A percentile compares a stretch with the other conserved stretches of the same genome.
Evolutionary conservation across 2,888 invertebrate species (phyloP).

Genomic region (Oligia latruncula): DNA sequence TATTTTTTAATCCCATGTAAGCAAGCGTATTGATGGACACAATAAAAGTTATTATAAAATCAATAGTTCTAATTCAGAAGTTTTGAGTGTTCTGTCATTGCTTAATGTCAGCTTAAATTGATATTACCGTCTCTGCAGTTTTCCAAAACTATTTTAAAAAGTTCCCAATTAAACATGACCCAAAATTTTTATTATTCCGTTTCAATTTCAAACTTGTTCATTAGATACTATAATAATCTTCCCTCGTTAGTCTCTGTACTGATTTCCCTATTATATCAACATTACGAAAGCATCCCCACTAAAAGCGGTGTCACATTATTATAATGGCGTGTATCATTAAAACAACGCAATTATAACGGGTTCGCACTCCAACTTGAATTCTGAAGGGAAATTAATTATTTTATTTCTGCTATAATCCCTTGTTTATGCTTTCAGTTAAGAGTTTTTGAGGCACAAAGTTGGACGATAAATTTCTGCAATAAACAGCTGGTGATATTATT

Average conservation of each 20-base stretch:
- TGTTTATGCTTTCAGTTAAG: constrained; percentile 86
- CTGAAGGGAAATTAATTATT: constrained; percentile 78
- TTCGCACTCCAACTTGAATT: constrained; percentile 55
- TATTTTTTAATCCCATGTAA: not conserved
- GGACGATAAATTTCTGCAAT: constrained; percentile 85
- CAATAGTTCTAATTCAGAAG: not conserved
- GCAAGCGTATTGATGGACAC: not conserved
- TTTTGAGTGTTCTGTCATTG: not conserved
- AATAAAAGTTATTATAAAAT: not conserved
- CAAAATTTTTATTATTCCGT: not conserved
- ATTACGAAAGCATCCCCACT: constrained; percentile 10
- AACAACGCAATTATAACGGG: constrained; percentile 52
- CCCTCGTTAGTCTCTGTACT: not conserved
- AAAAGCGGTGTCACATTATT: constrained; percentile 36
- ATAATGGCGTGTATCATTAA: constrained; percentile 48
- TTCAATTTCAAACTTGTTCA: not conserved
- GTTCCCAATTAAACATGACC: not conserved
- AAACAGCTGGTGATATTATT: constrained; percentile 87
- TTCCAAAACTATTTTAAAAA: not conserved
- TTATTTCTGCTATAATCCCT: constrained; percentile 81
- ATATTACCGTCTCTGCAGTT: not conserved
- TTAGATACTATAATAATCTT: not conserved
- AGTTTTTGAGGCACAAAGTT: constrained; percentile 85
- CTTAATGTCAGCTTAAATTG: not conserved
- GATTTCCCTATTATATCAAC: constrained; percentile 3